Evolutionary conservation across 2,113 vertebrate species (phyloP), one percentile per base, ranked within the genome.

Genomic region (Eurystomus gularis): DNA sequence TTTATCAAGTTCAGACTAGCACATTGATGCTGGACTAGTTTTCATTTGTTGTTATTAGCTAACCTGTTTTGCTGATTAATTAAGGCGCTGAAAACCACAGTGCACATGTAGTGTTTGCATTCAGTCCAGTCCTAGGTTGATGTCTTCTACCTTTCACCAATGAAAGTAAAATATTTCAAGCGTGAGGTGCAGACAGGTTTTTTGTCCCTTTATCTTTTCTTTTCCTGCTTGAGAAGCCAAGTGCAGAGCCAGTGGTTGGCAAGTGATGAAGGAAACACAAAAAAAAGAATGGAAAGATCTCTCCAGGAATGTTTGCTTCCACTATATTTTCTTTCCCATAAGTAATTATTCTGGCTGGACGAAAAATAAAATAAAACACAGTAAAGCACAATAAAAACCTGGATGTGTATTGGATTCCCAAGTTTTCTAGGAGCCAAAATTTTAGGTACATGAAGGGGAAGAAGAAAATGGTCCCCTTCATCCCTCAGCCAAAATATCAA

Each of bases 261-360:
- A 96, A 93, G 29, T 7, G 93, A 97, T 97, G 72, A 97, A 96
- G 86, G 57, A 68, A 48, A 92, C 54, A 95, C 54, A 95, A 11
- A 19, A 64, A 95, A 95, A 95, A 51, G 17, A 95, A 86, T 95
- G 80, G 93, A 96, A 95, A 91, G 78, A 86, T 55, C 66, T 86
- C 68, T 95, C 77, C 92, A 87, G 96, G 64, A 94, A 79, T 85
- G 76, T 86, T 97, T 94, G 55, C 31, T 57, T 85, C 94, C 55
- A 89, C 82, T 97, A 9, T 90, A 88, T 94, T 97, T 93, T 96
- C 93, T 96, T 96, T 96, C 95, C 94, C 94, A 93, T 94, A 97
- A 95, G 73, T 97, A 97, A 97, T 97, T 96, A 81, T 96, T 95
- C 87, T 97, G 94, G 85, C 91, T 91, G 89, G 54, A 90, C 72